Evolutionary conservation across 2,888 invertebrate genomes (phyloP), one percentile per base, ranked within the genome.

Genomic region (Drosophila cracens): DNA sequence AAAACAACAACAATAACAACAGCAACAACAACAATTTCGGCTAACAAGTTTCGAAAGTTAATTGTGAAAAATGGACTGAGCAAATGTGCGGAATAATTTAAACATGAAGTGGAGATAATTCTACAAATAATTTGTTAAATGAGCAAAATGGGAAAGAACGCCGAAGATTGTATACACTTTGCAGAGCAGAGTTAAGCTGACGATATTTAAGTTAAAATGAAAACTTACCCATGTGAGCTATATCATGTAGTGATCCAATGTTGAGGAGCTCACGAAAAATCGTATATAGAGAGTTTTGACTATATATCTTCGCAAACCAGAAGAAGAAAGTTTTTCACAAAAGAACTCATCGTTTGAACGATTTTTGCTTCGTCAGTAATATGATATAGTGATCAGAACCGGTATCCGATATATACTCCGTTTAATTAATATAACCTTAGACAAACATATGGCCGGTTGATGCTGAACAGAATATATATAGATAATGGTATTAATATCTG

Each of bases 1-100:
- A n/a, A 25, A 25, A 25, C 25, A 25, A 25, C 25, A 25, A 25
- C 46, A 66, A 62, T 34, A 51, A 52, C 34, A 51, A 52, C 6
- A 53, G 31, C 34, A 43, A 43, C 57, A 63, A 65, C 57, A 58
- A 76, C 46, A 52, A 48, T 27, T 25, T 25, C 25, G 46, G 13
- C 36, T 51, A 70, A 70, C 73, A 76, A 62, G 52, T 60, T 79
- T 73, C 31, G 64, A 76, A 85, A 84, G 82, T 82, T 79, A 87
- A 89, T 86, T 81, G 78, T 87, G 82, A 87, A 87, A 89, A 85
- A 85, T 87, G 79, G 77, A 59, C 57, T 72, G 58, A 51, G 74
- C 87, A 87, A 83, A 83, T 87, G 84, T 66, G 81, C 67, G 61
- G 74, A 61, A 52, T 62, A 66, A 56, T 16, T 40, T 31, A 57